Percentiles rank a stretch among this genome's conserved stretches.
Conservation (phyloP, 2,113 vertebrate genomes). For the Gambusia affinis region DNA sequence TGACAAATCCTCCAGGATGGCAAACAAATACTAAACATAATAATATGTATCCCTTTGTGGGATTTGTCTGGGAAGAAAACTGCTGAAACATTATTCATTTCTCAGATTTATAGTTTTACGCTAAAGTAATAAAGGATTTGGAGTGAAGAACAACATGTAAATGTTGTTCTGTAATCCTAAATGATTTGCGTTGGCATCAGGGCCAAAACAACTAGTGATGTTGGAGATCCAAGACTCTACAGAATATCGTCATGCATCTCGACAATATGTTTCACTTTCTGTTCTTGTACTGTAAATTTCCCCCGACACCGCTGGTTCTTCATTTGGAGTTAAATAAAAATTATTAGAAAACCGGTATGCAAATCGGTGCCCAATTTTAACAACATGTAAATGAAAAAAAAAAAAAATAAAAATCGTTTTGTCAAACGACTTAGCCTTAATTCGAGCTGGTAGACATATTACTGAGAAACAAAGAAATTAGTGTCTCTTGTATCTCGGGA, state of each 20-base stretch:
- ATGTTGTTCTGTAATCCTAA: too few relatives aligned
- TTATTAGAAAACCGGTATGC: not conserved
- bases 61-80: too few relatives aligned
- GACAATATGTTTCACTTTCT: not conserved
- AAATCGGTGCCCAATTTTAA: not conserved
- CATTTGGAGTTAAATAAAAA: not conserved
- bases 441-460: not conserved
- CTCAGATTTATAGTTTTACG: too few relatives aligned
- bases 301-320: not conserved
- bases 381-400: not conserved
- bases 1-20: not conserved
- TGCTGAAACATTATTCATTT: not conserved
- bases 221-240: not conserved
- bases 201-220: not conserved
- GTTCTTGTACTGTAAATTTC: not conserved
- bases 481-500: not conserved
- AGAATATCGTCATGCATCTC: not conserved
- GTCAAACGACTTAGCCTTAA: not conserved
- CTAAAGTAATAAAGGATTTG: too few relatives aligned
- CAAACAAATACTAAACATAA: too few relatives aligned
- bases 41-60: too few relatives aligned
- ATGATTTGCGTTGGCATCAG: too few relatives aligned
- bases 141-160: too few relatives aligned
- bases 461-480: not conserved
- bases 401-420: too few relatives aligned